Percentiles rank a stretch among this genome's conserved stretches.
These are phyloP conservation scores for Halocynthia aurantium DNA, from an alignment of 23 tunicate species.

Conservation along the genomic window DNA sequence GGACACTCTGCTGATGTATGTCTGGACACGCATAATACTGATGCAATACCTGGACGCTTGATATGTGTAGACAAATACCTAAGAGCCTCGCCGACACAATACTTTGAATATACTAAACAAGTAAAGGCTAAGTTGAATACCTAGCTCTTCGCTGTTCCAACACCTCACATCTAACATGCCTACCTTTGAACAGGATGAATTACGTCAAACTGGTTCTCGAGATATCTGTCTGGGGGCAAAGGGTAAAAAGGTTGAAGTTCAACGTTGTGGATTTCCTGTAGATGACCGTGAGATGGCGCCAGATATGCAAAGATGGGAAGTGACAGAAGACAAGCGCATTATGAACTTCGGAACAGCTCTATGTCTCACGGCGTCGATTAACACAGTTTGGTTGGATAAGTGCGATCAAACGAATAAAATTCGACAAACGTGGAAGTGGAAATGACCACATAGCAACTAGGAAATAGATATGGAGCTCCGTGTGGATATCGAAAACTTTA, in stretches of 20 bases:
- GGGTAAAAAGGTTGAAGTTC: constrained; percentile 61
- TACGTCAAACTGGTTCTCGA: constrained; percentile 74
- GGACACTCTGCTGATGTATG: constrained; percentile 58
- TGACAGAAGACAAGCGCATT: constrained; percentile 19
- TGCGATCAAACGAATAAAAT: constrained; percentile 43
- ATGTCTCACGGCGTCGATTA: constrained; percentile 71
- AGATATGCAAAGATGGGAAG: constrained; percentile 66
- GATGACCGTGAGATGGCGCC: constrained; percentile 39
- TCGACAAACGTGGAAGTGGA: constrained; percentile 90
- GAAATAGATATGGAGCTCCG: too few species aligned
- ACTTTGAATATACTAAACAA: constrained; percentile 87
- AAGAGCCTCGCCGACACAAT: constrained; percentile 30
- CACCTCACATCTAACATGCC: neutral
- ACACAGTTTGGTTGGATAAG: constrained; percentile 54
- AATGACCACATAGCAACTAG: neutral
- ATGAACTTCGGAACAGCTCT: constrained; percentile 38
- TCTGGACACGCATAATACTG: constrained; percentile 52
- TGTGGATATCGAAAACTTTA: too few species aligned
- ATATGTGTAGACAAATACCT: constrained; percentile 47
- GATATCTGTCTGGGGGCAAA: constrained; percentile 72
- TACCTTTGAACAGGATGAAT: constrained; percentile 36
- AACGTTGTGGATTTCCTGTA: constrained; percentile 74
- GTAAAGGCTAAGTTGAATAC: constrained; percentile 7
- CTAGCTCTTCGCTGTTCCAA: neutral
- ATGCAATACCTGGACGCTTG: constrained; percentile 72